Base-by-base conservation (phyloP, 2,888 invertebrate genomes). In the Aromia moschata region DNA sequence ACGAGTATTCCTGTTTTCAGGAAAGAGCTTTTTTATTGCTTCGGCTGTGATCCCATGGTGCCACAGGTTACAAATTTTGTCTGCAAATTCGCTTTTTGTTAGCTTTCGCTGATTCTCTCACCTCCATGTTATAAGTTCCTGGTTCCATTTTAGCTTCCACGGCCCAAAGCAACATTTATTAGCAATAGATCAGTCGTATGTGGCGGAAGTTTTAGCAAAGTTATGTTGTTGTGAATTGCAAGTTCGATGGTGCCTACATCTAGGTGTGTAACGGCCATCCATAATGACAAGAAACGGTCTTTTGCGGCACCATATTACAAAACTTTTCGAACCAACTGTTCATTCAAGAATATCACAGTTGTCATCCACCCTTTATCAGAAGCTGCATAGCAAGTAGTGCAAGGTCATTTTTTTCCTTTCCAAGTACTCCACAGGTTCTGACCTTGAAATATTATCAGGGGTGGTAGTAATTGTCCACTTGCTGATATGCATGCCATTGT, bases 321-420 rank as follows among this genome's bases (percentile, higher is more conserved):
- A 65, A 63, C 38, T 58, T 62, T 10, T 4, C 11, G 47, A 67
- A 68, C 61, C 66, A 66, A 16, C 37, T 33, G 33, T 61, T 54
- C n/a, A n/a, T n/a, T n/a, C n/a, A n/a, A n/a, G 36, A 68, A 68
- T 20, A 68, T 47, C 17, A 25, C 38, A 33, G 62, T 60, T 46
- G 61, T 67, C 61, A 65, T 66, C 60, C 62, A 68, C 12, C 62
- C 64, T 54, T 63, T 68, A 1, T 62, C 62, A 33, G 63, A 67
- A 20, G 40, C 33, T 11, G 58, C 68, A 45, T 65, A 65, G 12
- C 44, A 57, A 2, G 60, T 68, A 46, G 25, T 47, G 45, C 38
- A 17, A 41, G 63, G 46, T 33, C 67, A 62, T 33, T 67, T 57
- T 9, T 9, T 36, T 38, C 58, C 61, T 47, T 60, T 67, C 66